Conservation (phyloP, 1,140 invertebrate genomes). For the Yoshiicerus persimilis region DNA sequence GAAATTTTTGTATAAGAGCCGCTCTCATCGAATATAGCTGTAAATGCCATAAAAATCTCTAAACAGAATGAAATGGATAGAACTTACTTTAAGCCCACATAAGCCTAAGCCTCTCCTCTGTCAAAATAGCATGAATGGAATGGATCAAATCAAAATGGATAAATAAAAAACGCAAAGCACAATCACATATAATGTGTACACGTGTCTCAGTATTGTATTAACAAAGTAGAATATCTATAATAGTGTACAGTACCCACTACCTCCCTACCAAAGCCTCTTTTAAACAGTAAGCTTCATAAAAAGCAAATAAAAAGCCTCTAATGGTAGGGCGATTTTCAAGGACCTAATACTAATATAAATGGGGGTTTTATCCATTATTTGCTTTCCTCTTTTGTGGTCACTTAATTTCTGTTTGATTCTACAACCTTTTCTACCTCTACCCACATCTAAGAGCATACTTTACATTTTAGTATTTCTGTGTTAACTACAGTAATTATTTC, state of each 20-base stretch:
- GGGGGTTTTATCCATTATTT: neutral
- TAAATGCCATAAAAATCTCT: neutral
- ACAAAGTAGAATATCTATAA: no score
- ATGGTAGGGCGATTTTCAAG: neutral
- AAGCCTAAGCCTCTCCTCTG: neutral
- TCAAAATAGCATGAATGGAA: neutral
- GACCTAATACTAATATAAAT: neutral
- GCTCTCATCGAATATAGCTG: neutral
- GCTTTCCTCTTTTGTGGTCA: neutral
- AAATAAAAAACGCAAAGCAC: slow-evolving; percentile 8
- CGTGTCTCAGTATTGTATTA: neutral
- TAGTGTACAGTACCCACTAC: no score
- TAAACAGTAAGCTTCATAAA: neutral
- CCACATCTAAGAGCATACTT: no score
- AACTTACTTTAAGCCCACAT: neutral
- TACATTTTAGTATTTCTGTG: no score
- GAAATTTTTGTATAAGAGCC: neutral
- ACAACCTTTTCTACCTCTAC: no score
- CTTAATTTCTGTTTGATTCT: neutral
- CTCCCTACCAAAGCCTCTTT: neutral
- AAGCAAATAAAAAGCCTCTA: neutral
- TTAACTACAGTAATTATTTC: no score
- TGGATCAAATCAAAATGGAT: slow-evolving; percentile 6
- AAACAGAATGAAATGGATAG: neutral
- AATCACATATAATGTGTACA: neutral